Percentiles rank a stretch among this genome's conserved stretches.
Evolutionary conservation across 2,797 vertebrate species (phyloP).

Genomic region (Falco concolor): DNA sequence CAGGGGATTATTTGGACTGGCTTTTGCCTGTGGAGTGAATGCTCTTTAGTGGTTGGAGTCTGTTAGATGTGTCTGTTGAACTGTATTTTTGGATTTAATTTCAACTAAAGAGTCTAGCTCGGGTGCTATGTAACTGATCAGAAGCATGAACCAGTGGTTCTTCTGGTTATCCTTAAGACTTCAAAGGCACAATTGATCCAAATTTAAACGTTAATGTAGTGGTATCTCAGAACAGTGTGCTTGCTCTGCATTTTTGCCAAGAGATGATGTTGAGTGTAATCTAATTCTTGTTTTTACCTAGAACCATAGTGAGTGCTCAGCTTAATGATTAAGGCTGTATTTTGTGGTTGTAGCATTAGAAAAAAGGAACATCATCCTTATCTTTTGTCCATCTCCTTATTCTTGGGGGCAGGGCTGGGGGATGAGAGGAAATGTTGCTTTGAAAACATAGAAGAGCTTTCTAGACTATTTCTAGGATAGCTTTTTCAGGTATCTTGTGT

Average conservation of each 20-base stretch:
- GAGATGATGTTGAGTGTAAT: neutral
- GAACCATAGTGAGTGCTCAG: neutral
- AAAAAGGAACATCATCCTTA: neutral
- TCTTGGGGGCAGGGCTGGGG: neutral
- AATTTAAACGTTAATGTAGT: neutral
- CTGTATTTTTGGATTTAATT: neutral
- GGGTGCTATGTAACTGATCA: neutral
- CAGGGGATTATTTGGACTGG: neutral
- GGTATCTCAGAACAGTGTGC: neutral
- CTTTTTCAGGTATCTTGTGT: neutral
- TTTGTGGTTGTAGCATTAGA: neutral
- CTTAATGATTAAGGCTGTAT: neutral
- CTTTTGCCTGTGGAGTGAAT: neutral
- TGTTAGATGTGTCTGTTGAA: neutral
- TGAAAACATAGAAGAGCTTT: neutral
- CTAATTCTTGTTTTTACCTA: neutral
- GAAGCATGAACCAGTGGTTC: neutral
- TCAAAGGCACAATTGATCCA: neutral
- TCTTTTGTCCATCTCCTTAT: neutral
- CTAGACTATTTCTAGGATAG: neutral
- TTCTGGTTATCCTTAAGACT: neutral
- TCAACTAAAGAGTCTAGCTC: neutral
- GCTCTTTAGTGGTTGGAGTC: neutral
- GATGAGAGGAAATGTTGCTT: neutral
- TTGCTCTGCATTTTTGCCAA: neutral